phyloP scores from a whole-genome alignment of 1,140 invertebrate genomes.

The Pseudomyrmex gracilis region DNA sequence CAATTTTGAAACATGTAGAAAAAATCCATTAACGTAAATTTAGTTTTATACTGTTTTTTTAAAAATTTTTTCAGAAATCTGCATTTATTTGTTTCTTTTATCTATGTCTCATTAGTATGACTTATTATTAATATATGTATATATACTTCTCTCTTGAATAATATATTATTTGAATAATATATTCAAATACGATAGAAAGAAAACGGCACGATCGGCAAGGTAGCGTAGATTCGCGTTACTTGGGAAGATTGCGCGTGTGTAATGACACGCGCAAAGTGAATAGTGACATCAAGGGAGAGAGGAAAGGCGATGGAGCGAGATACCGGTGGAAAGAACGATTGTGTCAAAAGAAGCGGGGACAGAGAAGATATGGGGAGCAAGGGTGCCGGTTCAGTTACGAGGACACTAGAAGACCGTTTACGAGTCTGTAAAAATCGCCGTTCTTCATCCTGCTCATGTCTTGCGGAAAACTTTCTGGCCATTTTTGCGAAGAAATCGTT shows the following conservation, averaged over 20 bases:
- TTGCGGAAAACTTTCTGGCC: not conserved
- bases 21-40: not conserved
- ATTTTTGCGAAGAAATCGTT: slow-evolving; percentile 27
- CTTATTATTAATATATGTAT: slow-evolving; percentile 4
- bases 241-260: not conserved
- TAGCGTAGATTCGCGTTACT: not conserved
- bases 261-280: slow-evolving; percentile 58
- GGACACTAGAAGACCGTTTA: slow-evolving; percentile 63
- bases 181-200: slow-evolving; percentile 3
- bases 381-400: slow-evolving; percentile 51
- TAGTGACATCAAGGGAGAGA: slow-evolving; percentile 41
- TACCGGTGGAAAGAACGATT: not conserved
- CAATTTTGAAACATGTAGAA: not conserved
- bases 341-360: slow-evolving; percentile 29
- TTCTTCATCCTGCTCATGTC: slow-evolving; percentile 54
- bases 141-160: not conserved
- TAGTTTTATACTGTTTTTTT: not conserved
- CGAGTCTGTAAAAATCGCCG: slow-evolving; percentile 65
- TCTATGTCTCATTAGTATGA: too few relatives aligned
- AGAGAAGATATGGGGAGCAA: slow-evolving; percentile 43
- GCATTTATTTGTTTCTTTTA: not conserved
- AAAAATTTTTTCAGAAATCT: not conserved
- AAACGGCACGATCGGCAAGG: not conserved
- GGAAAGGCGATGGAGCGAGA: slow-evolving; percentile 18
- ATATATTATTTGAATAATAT: slow-evolving; percentile 11